Evolutionary conservation across 2,797 vertebrate genomes (phyloP).

Genomic region (Manis crassicaudata): DNA sequence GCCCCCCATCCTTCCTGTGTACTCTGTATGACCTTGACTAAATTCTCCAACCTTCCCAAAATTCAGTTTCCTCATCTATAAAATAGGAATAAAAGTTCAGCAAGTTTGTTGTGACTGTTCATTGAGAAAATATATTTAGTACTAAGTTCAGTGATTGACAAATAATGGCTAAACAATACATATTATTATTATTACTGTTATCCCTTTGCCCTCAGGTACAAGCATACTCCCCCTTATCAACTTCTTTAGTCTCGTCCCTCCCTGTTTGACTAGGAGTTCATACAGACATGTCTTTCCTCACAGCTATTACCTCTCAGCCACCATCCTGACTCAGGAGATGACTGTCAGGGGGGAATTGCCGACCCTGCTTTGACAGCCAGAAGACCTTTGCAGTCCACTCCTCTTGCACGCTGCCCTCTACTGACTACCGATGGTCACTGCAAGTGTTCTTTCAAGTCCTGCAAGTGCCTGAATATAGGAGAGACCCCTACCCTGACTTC

Average conservation of each 20-base stretch:
- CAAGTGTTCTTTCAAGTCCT: not conserved
- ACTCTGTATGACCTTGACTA: not conserved
- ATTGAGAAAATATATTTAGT: not conserved
- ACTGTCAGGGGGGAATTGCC: not conserved
- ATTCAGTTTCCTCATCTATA: not conserved
- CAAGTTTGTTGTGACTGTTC: not conserved
- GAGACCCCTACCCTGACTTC: not conserved
- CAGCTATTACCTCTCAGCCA: not conserved
- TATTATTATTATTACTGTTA: not conserved
- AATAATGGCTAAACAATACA: not conserved
- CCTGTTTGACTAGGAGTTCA: not conserved
- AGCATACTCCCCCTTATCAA: not conserved
- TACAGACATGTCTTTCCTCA: not conserved
- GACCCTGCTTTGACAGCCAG: not conserved
- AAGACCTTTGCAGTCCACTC: not conserved
- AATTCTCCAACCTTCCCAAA: not conserved
- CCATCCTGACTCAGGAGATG: not conserved
- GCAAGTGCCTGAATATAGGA: not conserved
- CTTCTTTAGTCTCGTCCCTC: not conserved
- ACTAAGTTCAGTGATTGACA: not conserved
- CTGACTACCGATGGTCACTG: not conserved
- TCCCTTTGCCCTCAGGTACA: not conserved
- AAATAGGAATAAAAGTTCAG: not conserved
- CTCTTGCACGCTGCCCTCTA: slow-evolving; percentile 46
- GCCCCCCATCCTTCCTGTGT: not conserved